Evolutionary conservation across 2,888 invertebrate genomes (phyloP), one percentile per base, ranked within the genome.

Genomic region (Synergus laeviventris): DNA sequence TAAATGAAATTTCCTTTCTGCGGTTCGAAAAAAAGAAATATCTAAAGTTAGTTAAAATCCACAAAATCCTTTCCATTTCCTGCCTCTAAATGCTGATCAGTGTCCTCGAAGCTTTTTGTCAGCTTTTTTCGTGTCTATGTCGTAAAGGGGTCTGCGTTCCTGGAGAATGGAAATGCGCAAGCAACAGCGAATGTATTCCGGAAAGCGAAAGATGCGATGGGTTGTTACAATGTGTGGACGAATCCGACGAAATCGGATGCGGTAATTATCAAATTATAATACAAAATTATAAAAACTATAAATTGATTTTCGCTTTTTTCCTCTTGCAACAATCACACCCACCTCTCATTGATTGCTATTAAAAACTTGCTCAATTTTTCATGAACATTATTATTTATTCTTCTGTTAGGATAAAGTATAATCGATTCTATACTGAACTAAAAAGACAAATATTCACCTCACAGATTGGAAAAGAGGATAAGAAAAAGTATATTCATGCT

Each of bases 121-220:
- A 84, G 87, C 87, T 87, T 85, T 87, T 81, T 84, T 85, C 84
- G 85, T 88, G 81, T 84, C 79, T 84, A 80, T 86, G 75, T 82
- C 80, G 82, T 80, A 81, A 87, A 89, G 89, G 87, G 76, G 66
- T 82, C 81, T 88, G 89, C 84, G 82, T 84, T 74, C 85, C 85
- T 80, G 84, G 86, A 64, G 89, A 92, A 82, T 87, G 91, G 84
- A 90, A 90, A n/a, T 94, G 94, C 83, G 91, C 92, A 81, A 91
- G 91, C 81, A 93, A 91, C 81, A 93, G 92, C 2, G 92, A 93
- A 42, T 96, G 96, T 88, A 92, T 96, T 74, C 91, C 92, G 9
- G 84, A 85, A 14, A 85, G 83, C 24, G 90, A 89, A 61, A 91
- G 92, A 31, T 96, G 96, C 89, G 93, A 95, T 85, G 91, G 92